Evolutionary conservation across 2,888 invertebrate genomes (phyloP).

Genomic region (Polydesmus complanatus): DNA sequence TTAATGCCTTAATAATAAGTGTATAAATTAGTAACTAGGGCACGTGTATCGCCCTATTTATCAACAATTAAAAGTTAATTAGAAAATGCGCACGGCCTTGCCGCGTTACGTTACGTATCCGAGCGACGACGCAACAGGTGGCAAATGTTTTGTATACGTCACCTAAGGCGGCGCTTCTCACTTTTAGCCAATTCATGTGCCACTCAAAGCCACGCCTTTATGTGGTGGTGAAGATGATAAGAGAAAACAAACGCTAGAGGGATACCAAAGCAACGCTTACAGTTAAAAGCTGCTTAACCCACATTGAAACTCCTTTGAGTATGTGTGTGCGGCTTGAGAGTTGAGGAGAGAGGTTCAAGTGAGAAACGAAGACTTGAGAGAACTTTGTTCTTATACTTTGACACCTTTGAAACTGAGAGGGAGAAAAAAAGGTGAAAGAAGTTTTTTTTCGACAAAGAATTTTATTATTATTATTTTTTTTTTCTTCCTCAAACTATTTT

Average conservation of each 20-base stretch:
- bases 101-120: too few species aligned
- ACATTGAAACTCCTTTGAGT: not conserved
- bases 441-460: not conserved
- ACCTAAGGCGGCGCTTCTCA: not conserved
- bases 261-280: not conserved
- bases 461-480: too few species aligned
- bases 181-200: not conserved
- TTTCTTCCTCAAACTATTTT: too few species aligned
- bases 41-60: not conserved
- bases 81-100: not conserved
- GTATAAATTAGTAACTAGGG: not conserved
- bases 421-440: not conserved
- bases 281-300: not conserved
- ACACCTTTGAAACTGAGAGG: too few species aligned
- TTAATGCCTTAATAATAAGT: too few species aligned
- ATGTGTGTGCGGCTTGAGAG: too few species aligned
- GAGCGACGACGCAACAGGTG: not conserved
- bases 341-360: not conserved
- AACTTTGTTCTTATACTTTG: too few species aligned
- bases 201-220: not conserved
- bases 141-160: not conserved
- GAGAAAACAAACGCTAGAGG: not conserved
- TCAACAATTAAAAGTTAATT: not conserved
- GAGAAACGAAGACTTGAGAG: too few species aligned
- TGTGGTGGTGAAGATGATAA: not conserved